Evolutionary conservation across 2,113 vertebrate genomes (phyloP).

Genomic region (Eupsittula cactorum): DNA sequence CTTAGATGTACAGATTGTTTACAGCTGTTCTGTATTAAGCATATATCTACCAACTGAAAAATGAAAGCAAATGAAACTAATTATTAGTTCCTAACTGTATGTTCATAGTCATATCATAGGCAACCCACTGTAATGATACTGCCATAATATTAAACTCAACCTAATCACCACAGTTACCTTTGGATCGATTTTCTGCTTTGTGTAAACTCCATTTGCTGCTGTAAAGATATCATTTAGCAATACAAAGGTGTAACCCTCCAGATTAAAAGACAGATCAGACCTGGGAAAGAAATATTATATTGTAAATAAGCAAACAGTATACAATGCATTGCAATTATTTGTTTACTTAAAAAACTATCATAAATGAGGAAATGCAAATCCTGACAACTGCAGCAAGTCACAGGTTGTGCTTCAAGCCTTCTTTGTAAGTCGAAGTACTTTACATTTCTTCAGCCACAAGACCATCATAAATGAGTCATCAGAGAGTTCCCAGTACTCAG

Average conservation of each 20-base stretch:
- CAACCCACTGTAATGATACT: not conserved
- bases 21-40: not conserved
- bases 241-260: constrained; percentile 85
- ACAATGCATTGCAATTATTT: not conserved
- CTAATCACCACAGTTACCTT: constrained; percentile 74
- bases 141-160: not conserved
- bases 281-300: constrained; percentile 65
- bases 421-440: not conserved
- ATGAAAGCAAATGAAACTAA: not conserved
- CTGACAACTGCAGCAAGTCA: not conserved
- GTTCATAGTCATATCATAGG: not conserved
- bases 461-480: not conserved
- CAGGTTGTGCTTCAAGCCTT: not conserved
- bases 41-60: not conserved
- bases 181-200: constrained; percentile 87
- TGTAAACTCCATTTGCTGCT: constrained; percentile 88
- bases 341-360: not conserved
- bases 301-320: not conserved
- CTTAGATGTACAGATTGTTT: not conserved
- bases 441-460: not conserved
- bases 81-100: not conserved
- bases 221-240: constrained; percentile 92
- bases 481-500: not conserved
- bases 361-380: not conserved
- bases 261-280: constrained; percentile 89